Base-by-base conservation (phyloP, 2,113 vertebrate species). In the Notothenia coriiceps region DNA sequence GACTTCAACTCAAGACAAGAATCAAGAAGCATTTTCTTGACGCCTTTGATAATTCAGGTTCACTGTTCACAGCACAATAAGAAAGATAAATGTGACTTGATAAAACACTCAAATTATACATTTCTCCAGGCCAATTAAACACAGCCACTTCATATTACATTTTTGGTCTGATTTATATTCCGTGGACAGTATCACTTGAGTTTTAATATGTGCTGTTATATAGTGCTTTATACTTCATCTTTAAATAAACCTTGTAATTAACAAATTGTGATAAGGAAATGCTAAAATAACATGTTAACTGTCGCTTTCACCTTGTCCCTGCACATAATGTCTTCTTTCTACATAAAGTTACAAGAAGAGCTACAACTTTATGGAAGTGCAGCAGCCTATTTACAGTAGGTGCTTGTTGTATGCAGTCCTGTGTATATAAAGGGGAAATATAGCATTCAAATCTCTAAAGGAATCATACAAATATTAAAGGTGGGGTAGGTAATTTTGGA, bases 161-260 rank as follows among this genome's bases (percentile, higher is more conserved):
- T 29, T 25, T 65, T 47, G 7, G 12, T 25, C 20, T 29, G 25
- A 49, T 65, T 49, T 6, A 46, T 64, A 25, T 25, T 15, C 12
- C 62, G 10, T 49, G 44, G 14, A 47, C 12, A 17, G n/a, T 18
- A 29, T 29, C 20, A 49, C 46, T 17, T 29, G 14, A 49, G 46
- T 29, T 25, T 49, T 25, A 65, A 49, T 49, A 13, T 15, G 5
- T 50, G 63, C 22, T 35, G 25, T 35, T 15, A 33, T 25, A 10
- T 1, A 33, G 15, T 2, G 18, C 5, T 29, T 14, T 7, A 47
- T 5, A 50, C 44, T n/a, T 2, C 3, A 29, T 1, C 3, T 10
- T 54, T n/a, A 59, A 68, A n/a, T 35, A 25, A 29, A 72, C 8
- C 15, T 46, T 61, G 70, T 61, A 59, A 78, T 76, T 69, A 67